Evolutionary conservation across 2,888 invertebrate genomes (phyloP).

Genomic region (Oscheius sp.): DNA sequence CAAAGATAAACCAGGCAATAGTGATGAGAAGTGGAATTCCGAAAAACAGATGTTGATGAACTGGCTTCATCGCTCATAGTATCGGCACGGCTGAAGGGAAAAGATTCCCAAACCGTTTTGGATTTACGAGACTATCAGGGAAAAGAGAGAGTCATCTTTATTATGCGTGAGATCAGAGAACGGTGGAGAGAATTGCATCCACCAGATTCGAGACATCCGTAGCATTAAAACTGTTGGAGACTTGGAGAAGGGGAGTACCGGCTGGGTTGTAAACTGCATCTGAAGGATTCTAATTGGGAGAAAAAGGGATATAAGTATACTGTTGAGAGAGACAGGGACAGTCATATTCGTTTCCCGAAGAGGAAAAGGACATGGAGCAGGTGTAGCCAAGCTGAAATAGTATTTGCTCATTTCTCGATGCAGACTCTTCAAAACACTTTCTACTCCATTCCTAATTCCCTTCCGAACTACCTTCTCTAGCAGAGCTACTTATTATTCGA

Average conservation of each 20-base stretch:
- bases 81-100: neutral
- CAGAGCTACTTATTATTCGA: no score
- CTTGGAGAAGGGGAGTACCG: neutral
- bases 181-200: constrained; percentile 5
- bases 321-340: neutral
- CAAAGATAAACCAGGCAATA: neutral
- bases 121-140: no score
- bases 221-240: neutral
- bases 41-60: neutral
- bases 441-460: no score
- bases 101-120: neutral
- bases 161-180: constrained; percentile 13
- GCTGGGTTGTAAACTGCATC: neutral
- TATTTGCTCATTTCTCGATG: no score
- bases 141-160: neutral
- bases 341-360: neutral
- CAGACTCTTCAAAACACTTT: no score
- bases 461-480: no score
- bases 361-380: neutral
- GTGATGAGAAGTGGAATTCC: constrained; percentile 2
- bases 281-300: neutral
- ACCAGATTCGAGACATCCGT: constrained; percentile 9
- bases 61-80: constrained; percentile 15
- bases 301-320: neutral
- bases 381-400: neutral